These are phyloP conservation scores for Harmothoe impar DNA, from an alignment of 2,888 invertebrate genomes.

Conservation along the genomic window DNA sequence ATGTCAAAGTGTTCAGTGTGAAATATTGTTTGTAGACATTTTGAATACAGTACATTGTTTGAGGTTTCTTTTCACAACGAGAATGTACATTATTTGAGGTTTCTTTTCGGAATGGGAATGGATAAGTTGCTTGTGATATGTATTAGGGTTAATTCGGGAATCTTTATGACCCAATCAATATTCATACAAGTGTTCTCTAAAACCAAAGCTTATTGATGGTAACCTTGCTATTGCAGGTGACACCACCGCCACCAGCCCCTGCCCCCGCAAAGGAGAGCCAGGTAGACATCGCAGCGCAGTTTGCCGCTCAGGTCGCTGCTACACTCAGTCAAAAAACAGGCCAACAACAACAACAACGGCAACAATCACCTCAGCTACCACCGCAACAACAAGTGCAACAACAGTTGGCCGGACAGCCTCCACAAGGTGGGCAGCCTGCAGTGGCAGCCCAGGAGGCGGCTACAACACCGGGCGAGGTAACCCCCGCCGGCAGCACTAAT, in stretches of 20 bases:
- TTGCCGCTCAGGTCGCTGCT: constrained; percentile 77
- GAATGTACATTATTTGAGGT: no score
- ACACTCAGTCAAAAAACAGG: constrained; percentile 64
- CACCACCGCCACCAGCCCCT: constrained; percentile 51
- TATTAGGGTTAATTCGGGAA: no score
- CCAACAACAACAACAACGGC: constrained; percentile 38
- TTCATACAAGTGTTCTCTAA: no score
- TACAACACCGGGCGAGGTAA: background rate
- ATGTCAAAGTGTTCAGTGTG: no score
- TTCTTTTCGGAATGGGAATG: no score
- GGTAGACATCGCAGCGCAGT: constrained; percentile 74
- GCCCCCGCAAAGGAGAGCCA: background rate
- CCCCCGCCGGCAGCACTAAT: background rate
- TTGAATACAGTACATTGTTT: no score
- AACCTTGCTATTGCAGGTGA: constrained; percentile 30
- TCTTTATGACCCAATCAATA: no score
- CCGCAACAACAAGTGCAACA: constrained; percentile 49
- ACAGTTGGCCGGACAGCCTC: background rate
- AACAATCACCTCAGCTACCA: background rate
- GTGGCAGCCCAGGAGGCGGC: background rate
- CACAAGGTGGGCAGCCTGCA: background rate
- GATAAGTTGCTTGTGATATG: no score
- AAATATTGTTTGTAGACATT: no score
- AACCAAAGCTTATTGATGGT: no score
- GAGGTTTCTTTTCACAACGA: no score